A percentile compares a stretch with the other conserved stretches of the same genome.
These are phyloP conservation scores for Luperina testacea DNA, from an alignment of 2,888 invertebrate genomes.

Conservation along the genomic window DNA sequence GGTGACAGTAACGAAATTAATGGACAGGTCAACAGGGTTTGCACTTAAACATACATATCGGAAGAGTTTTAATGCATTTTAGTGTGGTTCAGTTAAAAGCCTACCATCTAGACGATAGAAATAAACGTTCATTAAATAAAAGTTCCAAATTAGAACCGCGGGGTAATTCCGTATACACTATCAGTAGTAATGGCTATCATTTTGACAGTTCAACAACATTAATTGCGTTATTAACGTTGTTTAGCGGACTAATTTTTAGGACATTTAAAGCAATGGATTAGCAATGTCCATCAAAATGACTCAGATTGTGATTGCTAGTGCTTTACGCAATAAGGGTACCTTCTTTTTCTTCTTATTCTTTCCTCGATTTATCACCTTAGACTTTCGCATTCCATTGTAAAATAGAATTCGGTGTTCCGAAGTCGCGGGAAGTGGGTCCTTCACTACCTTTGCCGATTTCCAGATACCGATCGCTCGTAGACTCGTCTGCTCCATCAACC, in stretches of 20 bases:
- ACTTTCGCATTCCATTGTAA: background rate
- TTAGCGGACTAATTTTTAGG: background rate
- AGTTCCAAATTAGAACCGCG: background rate
- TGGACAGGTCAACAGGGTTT: background rate
- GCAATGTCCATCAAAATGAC: too few relatives aligned
- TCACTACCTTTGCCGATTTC: background rate
- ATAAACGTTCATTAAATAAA: background rate
- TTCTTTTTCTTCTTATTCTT: too few relatives aligned
- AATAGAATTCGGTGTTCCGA: background rate
- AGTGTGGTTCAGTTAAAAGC: background rate
- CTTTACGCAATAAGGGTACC: background rate
- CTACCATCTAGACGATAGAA: background rate
- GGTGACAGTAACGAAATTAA: slow-evolving; percentile 2
- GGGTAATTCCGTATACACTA: background rate
- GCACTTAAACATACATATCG: background rate
- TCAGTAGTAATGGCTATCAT: background rate
- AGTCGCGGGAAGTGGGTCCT: background rate
- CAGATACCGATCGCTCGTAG: background rate
- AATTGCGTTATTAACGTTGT: background rate
- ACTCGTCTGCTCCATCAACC: background rate
- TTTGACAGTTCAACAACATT: background rate
- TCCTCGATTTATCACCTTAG: background rate
- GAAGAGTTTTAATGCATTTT: background rate
- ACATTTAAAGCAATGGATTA: background rate
- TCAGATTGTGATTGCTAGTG: background rate